Conservation (phyloP, 2,888 invertebrate species). For the Agriopis aurantiaria region DNA sequence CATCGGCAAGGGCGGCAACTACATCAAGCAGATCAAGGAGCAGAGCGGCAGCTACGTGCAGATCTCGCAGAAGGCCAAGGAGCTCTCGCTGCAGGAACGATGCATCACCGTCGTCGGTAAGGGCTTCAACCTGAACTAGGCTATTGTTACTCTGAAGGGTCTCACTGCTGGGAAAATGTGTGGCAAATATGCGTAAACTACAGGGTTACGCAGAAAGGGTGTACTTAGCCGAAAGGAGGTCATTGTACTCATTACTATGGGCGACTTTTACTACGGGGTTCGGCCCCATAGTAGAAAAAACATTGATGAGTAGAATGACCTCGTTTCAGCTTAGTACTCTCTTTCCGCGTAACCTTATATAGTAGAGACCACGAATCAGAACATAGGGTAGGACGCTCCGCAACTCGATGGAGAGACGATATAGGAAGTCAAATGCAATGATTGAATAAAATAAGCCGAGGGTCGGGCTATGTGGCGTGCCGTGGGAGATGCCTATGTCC, state of each 20-base stretch:
- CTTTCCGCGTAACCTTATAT: too few species aligned
- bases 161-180: neutral
- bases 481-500: neutral
- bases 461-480: neutral
- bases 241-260: too few species aligned
- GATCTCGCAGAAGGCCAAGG: slow-evolving; percentile 98
- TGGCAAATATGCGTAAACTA: too few species aligned
- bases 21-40: slow-evolving; percentile 98
- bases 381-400: too few species aligned
- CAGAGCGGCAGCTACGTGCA: slow-evolving; percentile 98
- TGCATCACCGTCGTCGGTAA: slow-evolving; percentile 97
- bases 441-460: neutral
- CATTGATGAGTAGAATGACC: too few species aligned
- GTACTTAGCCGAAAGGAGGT: too few species aligned
- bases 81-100: slow-evolving; percentile 95
- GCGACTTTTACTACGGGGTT: too few species aligned
- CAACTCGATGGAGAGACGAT: neutral
- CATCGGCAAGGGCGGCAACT: slow-evolving; percentile 98
- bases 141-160: neutral
- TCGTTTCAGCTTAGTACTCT: too few species aligned
- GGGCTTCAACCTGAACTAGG: slow-evolving; percentile 42
- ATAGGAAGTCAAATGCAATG: neutral
- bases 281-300: too few species aligned
- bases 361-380: too few species aligned
- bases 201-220: too few species aligned